Evolutionary conservation across 2,113 vertebrate species (phyloP).

Genomic region (Leptosomus discolor): DNA sequence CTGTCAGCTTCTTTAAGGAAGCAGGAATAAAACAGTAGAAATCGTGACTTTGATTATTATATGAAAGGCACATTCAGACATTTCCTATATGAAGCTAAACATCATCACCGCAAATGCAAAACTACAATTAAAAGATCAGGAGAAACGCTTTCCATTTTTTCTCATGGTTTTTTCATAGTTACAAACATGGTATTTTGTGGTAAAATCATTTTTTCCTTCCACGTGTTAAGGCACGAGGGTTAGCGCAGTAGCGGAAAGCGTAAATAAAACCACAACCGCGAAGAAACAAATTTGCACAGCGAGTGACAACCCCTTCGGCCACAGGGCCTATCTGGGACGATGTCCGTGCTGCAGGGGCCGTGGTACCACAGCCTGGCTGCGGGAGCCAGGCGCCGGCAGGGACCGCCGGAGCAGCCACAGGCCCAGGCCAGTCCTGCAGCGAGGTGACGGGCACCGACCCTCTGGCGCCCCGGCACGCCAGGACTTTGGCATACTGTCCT

Average conservation of each 20-base stretch:
- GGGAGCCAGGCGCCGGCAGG: not conserved
- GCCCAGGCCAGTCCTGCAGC: not conserved
- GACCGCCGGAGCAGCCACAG: not conserved
- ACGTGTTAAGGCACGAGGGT: fast-evolving
- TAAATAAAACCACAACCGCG: not conserved
- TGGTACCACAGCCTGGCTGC: not conserved
- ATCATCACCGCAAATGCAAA: not conserved
- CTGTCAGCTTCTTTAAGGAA: slow-evolving; percentile 82
- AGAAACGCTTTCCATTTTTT: not conserved
- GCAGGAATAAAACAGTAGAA: not conserved
- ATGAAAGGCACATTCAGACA: not conserved
- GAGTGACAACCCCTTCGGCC: not conserved
- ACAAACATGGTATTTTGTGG: not conserved
- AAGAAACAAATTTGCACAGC: not conserved
- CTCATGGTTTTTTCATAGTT: not conserved
- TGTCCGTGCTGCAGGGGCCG: not conserved
- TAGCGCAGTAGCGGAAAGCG: too few relatives aligned
- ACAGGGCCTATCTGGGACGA: not conserved
- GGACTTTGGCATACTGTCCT: not conserved
- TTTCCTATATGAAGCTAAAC: not conserved
- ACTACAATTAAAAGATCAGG: not conserved
- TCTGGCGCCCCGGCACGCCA: not conserved
- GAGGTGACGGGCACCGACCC: too few relatives aligned
- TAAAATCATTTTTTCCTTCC: not conserved
- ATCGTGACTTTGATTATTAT: not conserved